Evolutionary conservation across 2,113 vertebrate species (phyloP).

Genomic region (Oreochromis spilurus): DNA sequence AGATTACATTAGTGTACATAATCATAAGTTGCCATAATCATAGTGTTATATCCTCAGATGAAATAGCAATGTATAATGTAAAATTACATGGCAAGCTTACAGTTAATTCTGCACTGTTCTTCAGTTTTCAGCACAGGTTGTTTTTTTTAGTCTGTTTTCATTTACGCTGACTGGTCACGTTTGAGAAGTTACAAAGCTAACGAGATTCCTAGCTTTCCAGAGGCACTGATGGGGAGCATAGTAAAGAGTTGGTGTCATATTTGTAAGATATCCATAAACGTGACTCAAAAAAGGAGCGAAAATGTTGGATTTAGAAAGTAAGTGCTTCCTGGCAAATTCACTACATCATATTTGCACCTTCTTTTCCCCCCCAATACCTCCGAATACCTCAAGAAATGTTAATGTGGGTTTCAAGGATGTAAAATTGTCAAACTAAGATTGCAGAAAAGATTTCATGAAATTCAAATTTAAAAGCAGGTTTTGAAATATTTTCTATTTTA

Average conservation of each 20-base stretch:
- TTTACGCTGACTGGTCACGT: neutral
- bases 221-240: neutral
- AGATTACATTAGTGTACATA: neutral
- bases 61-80: neutral
- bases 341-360: neutral
- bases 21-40: neutral
- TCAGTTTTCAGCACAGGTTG: neutral
- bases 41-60: neutral
- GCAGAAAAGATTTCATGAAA: neutral
- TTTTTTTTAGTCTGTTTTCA: neutral
- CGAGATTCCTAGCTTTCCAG: neutral
- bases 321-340: too few relatives aligned
- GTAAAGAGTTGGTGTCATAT: neutral
- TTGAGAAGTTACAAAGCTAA: neutral
- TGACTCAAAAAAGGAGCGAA: neutral
- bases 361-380: accelerated
- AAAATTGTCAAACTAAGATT: neutral
- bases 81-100: neutral
- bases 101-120: neutral
- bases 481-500: neutral
- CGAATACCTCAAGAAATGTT: neutral
- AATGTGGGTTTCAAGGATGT: neutral
- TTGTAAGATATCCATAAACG: neutral
- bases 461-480: neutral
- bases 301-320: neutral